phyloP scores from a whole-genome alignment of 1,140 invertebrate species.

The Brachionus paranguensis region DNA sequence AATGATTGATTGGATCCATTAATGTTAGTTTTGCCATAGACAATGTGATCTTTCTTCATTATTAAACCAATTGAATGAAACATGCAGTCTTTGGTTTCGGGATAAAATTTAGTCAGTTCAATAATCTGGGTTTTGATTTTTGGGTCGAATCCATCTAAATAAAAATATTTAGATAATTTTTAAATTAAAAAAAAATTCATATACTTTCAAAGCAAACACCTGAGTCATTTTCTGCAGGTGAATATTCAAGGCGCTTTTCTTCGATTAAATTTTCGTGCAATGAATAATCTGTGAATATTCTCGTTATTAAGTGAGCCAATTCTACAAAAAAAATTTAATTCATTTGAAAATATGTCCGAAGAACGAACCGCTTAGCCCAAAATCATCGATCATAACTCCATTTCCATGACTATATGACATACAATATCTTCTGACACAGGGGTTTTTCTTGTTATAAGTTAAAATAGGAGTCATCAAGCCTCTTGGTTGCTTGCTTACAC shows the following conservation, averaged over 20 bases:
- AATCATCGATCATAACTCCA: background rate
- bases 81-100: background rate
- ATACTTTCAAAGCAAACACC: slow-evolving; percentile 29
- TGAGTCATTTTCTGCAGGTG: background rate
- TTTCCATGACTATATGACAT: slow-evolving; percentile 17
- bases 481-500: background rate
- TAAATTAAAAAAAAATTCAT: background rate
- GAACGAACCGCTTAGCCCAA: background rate
- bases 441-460: slow-evolving; percentile 24
- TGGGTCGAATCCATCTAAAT: background rate
- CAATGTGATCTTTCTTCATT: slow-evolving; percentile 39
- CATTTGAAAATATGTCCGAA: background rate
- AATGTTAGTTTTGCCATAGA: background rate
- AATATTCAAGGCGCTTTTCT: slow-evolving; percentile 12
- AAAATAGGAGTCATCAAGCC: slow-evolving; percentile 27
- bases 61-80: slow-evolving; percentile 27
- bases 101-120: background rate
- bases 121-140: background rate
- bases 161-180: background rate
- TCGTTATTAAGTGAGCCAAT: background rate
- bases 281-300: slow-evolving; percentile 16
- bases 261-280: background rate
- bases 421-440: slow-evolving; percentile 21
- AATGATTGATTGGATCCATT: background rate
- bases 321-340: background rate